Conservation (phyloP, 2,888 invertebrate species). For the Celastrina argiolus region DNA sequence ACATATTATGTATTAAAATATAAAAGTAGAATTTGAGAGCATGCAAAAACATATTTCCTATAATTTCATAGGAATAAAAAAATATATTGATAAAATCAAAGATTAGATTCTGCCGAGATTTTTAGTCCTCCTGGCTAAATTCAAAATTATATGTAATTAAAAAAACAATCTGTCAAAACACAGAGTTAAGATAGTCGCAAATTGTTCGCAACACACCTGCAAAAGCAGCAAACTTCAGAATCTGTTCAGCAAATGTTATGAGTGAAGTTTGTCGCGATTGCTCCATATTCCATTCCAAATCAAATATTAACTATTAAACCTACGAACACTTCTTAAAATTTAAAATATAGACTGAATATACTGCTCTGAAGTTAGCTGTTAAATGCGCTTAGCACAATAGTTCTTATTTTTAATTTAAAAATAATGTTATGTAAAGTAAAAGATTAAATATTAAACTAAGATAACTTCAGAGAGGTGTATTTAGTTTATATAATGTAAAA, state of each 20-base stretch:
- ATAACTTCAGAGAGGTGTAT: not conserved
- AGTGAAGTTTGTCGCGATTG: not conserved
- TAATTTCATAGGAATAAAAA: not conserved
- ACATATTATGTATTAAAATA: not conserved
- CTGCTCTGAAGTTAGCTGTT: not conserved
- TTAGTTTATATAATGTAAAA: not conserved
- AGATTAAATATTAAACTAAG: not conserved
- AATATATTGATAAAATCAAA: not conserved
- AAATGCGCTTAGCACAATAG: not conserved
- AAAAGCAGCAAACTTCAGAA: not conserved
- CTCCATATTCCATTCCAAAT: not conserved
- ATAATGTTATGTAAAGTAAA: not conserved
- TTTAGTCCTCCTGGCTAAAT: not conserved
- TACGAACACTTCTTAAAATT: not conserved
- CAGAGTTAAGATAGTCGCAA: not conserved
- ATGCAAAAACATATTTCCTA: conserved; percentile 4
- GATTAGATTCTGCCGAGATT: not conserved
- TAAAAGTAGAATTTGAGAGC: not conserved
- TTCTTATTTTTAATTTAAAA: not conserved
- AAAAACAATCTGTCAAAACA: not conserved
- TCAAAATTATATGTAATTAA: not conserved
- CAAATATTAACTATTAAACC: not conserved
- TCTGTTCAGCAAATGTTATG: not conserved
- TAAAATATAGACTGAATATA: not conserved
- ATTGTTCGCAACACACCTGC: not conserved